These are phyloP conservation scores for Caenorhabditis inopinata DNA, from an alignment of 1,140 invertebrate species.

Conservation along the genomic window DNA sequence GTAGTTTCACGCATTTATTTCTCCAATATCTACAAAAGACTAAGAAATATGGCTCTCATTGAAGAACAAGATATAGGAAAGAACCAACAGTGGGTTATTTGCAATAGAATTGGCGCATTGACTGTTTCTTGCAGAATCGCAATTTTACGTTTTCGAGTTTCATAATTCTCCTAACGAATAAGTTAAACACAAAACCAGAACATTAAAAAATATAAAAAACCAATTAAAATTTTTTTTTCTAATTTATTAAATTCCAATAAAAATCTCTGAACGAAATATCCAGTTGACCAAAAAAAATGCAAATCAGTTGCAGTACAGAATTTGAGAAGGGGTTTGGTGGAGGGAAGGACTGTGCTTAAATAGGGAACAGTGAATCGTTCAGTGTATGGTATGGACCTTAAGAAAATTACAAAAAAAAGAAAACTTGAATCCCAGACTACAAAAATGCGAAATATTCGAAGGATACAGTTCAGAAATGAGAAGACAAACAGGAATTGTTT, in stretches of 20 bases:
- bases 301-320: slow-evolving; percentile 13
- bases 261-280: not conserved
- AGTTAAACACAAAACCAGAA: not conserved
- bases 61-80: too few species aligned
- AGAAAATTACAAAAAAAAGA: not conserved
- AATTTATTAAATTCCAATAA: not conserved
- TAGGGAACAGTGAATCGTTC: too few species aligned
- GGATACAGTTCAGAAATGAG: not conserved
- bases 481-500: not conserved
- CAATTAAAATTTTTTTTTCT: not conserved
- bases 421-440: not conserved
- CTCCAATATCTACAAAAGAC: too few species aligned
- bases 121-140: too few species aligned
- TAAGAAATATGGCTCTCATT: too few species aligned
- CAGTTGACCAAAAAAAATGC: not conserved
- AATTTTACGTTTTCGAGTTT: too few species aligned
- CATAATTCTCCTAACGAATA: not conserved
- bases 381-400: not conserved
- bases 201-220: not conserved
- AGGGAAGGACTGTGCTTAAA: too few species aligned
- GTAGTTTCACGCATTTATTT: too few species aligned
- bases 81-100: too few species aligned
- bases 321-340: not conserved
- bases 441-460: not conserved
- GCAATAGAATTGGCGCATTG: too few species aligned